A percentile compares a stretch with the other conserved stretches of the same genome.
Conservation (phyloP, 2,113 vertebrate species). For the Nicator chloris region DNA sequence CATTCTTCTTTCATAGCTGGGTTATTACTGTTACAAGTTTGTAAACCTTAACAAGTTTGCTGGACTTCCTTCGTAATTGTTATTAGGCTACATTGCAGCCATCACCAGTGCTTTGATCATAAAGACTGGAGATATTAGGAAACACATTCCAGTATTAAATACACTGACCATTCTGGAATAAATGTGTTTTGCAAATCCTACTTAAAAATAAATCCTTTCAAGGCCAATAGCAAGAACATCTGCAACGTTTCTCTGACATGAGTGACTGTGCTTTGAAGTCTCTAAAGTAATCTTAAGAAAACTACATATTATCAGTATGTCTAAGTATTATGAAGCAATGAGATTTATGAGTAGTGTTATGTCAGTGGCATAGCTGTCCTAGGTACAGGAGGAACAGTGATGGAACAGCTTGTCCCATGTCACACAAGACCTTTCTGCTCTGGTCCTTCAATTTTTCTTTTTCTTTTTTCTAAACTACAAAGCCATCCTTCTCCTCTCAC, state of each 20-base stretch:
- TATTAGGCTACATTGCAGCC: neutral
- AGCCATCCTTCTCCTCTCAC: neutral
- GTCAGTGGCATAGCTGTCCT: neutral
- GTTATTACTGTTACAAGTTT: neutral
- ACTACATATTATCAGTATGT: neutral
- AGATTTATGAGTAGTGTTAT: neutral
- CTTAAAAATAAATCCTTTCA: constrained; percentile 8
- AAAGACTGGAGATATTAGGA: neutral
- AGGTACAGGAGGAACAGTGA: neutral
- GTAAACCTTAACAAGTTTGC: neutral
- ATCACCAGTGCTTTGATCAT: neutral
- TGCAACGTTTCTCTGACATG: neutral
- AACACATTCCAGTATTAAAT: neutral
- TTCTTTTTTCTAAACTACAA: neutral
- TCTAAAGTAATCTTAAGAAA: neutral
- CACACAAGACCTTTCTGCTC: neutral
- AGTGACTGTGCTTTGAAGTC: neutral
- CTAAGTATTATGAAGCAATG: neutral
- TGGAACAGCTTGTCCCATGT: neutral
- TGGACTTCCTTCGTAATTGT: neutral
- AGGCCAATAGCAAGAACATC: neutral
- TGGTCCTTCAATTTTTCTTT: neutral
- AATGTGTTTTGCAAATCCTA: neutral
- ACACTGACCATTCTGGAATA: neutral
- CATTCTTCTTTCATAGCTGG: neutral